Evolutionary conservation across 2,797 vertebrate genomes (phyloP).

Genomic region (Gastrophryne carolinensis): DNA sequence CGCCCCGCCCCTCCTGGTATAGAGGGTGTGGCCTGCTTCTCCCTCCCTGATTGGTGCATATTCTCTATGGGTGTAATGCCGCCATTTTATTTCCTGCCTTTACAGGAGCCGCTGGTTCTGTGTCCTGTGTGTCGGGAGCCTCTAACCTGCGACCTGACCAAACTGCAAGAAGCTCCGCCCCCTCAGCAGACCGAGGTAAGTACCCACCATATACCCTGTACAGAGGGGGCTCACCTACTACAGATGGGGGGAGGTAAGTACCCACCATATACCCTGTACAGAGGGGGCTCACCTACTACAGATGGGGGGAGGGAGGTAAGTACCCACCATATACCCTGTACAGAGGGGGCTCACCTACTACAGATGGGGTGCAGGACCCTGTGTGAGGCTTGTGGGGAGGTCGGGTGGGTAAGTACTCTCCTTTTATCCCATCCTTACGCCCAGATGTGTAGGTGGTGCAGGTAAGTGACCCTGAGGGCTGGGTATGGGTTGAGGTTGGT

Average conservation of each 20-base stretch:
- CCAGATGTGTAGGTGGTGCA: no score
- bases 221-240: not conserved
- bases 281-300: no score
- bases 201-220: no score
- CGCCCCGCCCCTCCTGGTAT: not conserved
- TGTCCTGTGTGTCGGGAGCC: constrained; percentile 91
- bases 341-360: no score
- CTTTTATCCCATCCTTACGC: no score
- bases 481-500: no score
- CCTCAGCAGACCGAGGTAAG: constrained; percentile 84
- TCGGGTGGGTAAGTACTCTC: not conserved
- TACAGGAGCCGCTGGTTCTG: constrained; percentile 80
- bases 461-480: no score
- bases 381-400: no score
- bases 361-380: not conserved
- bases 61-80: no score
- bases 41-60: not conserved
- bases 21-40: no score
- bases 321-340: not conserved
- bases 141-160: constrained; percentile 76
- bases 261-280: not conserved
- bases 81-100: constrained; percentile 13
- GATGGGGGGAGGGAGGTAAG: not conserved
- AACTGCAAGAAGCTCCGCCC: constrained; percentile 77
- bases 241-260: not conserved